Conservation (phyloP, 2,888 invertebrate species). For the Yponomeuta malinellus region DNA sequence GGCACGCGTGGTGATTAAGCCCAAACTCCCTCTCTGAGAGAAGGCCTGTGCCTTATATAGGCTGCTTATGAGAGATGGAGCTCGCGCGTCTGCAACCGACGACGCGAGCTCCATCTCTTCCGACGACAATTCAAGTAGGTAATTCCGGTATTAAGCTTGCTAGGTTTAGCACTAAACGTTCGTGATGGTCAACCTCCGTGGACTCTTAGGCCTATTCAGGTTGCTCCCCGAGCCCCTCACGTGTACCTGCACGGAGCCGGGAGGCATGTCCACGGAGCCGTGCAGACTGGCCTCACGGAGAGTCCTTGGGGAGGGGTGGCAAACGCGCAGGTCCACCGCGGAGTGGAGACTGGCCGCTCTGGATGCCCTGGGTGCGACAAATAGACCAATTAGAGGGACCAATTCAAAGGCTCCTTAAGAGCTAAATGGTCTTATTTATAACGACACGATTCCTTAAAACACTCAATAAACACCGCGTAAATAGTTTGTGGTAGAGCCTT, state of each 20-base stretch:
- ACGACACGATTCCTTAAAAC: too few relatives aligned
- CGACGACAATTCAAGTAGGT: too few relatives aligned
- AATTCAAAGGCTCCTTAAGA: too few relatives aligned
- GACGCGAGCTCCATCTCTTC: too few relatives aligned
- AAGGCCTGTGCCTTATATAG: too few relatives aligned
- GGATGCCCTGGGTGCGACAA: constrained; percentile 34
- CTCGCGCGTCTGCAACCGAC: too few relatives aligned
- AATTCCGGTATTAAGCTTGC: not conserved
- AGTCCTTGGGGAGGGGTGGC: constrained; percentile 54
- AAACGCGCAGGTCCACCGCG: constrained; percentile 58
- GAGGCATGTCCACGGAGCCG: constrained; percentile 56
- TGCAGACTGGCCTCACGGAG: constrained; percentile 63
- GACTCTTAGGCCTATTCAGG: constrained; percentile 56
- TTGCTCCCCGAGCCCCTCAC: constrained; percentile 55
- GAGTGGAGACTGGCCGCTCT: constrained; percentile 65
- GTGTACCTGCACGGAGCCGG: constrained; percentile 60
- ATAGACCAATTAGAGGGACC: not conserved
- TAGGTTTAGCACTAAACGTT: constrained; percentile 19
- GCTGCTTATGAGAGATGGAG: too few relatives aligned
- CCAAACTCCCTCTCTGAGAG: too few relatives aligned
- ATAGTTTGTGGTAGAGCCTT: too few relatives aligned
- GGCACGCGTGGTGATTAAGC: too few relatives aligned
- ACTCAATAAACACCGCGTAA: too few relatives aligned
- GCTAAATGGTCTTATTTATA: too few relatives aligned
- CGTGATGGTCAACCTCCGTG: constrained; percentile 50